Evolutionary conservation across 2,113 vertebrate genomes (phyloP), one percentile per base, ranked within the genome.

Genomic region (Zosterops japonicus): DNA sequence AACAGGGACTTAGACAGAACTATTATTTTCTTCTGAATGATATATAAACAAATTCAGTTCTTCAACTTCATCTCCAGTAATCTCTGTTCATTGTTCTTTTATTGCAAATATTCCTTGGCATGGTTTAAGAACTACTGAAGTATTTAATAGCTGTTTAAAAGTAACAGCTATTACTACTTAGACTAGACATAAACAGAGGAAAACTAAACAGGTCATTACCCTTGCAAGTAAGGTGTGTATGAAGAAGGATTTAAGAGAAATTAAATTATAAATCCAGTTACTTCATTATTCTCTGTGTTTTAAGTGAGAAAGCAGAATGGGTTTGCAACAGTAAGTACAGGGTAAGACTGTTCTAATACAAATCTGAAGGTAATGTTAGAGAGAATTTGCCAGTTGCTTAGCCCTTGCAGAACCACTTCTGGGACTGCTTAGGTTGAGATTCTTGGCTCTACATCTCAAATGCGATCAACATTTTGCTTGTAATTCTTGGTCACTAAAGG

Each of bases 51-150:
- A 93, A 97, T 96, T 89, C 88, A 94, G 75, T 86, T 96, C 93
- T 95, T 56, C 69, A 82, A 86, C 76, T 95, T 97, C 94, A 97
- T 97, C 97, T 97, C 95, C 96, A 97, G 95, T 90, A 92, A 94
- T 96, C 80, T 97, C 90, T 95, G 64, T 94, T 94, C 96, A 92
- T 93, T 97, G 88, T 95, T 97, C 94, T 97, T 97, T 95, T 97
- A 97, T 96, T 97, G 87, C 92, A 97, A 97, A 87, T 97, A 97
- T 96, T 97, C 93, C 74, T 97, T 97, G 96, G 92, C 96, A 96
- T 74, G 79, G 92, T 95, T 94, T 95, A 94, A 96, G 83, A 97
- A 95, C 89, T 94, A 93, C 85, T 88, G 83, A 95, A 97, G 56
- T 83, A 85, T 96, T 96, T 97, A 94, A 94, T 83, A 96, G 94